phyloP scores from a whole-genome alignment of 2,797 vertebrate species.

The Halcyon smyrnensis region DNA sequence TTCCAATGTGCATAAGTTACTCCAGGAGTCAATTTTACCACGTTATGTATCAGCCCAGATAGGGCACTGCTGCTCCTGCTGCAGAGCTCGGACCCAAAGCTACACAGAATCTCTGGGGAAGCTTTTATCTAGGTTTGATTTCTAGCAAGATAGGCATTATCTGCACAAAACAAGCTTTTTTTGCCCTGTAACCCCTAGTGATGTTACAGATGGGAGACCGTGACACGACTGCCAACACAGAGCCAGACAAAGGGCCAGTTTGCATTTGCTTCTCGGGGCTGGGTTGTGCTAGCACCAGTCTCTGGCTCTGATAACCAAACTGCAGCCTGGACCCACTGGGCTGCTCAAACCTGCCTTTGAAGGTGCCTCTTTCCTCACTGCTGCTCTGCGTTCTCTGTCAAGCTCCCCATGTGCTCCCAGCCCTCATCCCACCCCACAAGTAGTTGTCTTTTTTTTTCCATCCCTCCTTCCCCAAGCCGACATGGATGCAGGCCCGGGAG shows the following conservation, averaged over 20 bases:
- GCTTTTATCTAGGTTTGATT: conserved; percentile 8
- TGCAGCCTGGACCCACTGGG: background rate
- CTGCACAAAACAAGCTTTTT: background rate
- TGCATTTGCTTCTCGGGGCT: background rate
- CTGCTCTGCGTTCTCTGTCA: background rate
- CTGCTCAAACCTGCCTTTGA: background rate
- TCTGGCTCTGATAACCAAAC: background rate
- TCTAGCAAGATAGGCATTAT: background rate
- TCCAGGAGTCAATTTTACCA: background rate
- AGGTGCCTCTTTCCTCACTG: accelerated
- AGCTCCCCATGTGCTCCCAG: accelerated
- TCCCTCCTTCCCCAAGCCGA: background rate
- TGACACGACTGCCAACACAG: background rate
- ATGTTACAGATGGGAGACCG: background rate
- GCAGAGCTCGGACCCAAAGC: background rate
- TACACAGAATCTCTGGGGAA: background rate
- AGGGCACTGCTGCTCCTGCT: background rate
- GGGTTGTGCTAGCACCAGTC: background rate
- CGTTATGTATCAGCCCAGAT: background rate
- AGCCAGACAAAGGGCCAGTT: background rate
- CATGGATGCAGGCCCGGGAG: background rate
- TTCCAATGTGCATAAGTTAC: background rate
- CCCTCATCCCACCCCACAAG: background rate
- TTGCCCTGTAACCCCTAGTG: background rate
- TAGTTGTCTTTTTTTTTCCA: background rate